A percentile compares a stretch with the other conserved stretches of the same genome.
phyloP scores from a whole-genome alignment of 2,113 vertebrate species.

The Cichladusa arquata region DNA sequence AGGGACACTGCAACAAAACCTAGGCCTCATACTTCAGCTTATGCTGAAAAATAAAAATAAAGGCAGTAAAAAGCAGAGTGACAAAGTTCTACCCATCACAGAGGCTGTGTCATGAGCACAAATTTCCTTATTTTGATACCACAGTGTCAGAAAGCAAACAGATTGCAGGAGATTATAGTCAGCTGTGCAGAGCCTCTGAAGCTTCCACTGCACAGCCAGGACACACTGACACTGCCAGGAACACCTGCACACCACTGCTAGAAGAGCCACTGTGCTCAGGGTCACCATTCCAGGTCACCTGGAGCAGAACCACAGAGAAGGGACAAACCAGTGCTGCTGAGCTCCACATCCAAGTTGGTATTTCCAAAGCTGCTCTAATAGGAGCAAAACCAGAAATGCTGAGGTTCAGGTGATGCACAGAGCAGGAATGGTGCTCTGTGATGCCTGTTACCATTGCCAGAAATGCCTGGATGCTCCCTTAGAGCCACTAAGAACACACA shows the following conservation, averaged over 20 bases:
- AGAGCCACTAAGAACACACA: neutral
- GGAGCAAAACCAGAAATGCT: neutral
- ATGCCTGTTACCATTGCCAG: neutral
- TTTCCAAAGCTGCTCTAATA: neutral
- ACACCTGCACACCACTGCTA: neutral
- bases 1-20: neutral
- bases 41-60: neutral
- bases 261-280: neutral
- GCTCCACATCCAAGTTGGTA: neutral
- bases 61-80: neutral
- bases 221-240: neutral
- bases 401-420: fast-evolving
- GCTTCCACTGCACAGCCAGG: neutral
- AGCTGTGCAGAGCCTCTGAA: neutral
- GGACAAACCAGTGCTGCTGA: neutral
- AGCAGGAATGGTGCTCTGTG: neutral
- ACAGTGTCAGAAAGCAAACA: neutral
- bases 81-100: neutral
- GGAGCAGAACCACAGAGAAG: neutral
- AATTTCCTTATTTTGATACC: neutral
- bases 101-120: neutral
- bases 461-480: neutral
- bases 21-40: neutral
- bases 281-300: neutral
- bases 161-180: neutral